phyloP scores from a whole-genome alignment of 2,113 vertebrate genomes.

The Podarcis muralis region DNA sequence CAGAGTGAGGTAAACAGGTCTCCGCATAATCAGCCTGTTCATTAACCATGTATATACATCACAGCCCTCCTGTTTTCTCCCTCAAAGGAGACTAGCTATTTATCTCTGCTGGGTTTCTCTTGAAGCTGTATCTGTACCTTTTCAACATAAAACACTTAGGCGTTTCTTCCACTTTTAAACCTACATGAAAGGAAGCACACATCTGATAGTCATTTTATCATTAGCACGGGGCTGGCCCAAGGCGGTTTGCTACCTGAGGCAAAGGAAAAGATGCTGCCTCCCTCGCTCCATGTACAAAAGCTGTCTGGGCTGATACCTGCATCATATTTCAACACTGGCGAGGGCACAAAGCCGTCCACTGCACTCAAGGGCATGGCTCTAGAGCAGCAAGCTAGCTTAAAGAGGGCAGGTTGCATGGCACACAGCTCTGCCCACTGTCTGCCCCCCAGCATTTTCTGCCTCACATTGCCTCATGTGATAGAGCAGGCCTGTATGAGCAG shows the following conservation, averaged over 20 bases:
- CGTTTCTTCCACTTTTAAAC: slow-evolving; percentile 11
- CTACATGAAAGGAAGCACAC: slow-evolving; percentile 7
- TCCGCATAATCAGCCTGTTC: not conserved
- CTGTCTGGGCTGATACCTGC: no score
- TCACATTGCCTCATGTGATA: no score
- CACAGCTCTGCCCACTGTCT: no score
- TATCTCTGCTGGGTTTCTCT: slow-evolving; percentile 17
- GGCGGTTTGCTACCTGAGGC: no score
- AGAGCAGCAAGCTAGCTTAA: not conserved
- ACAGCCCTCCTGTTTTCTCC: slow-evolving; percentile 5
- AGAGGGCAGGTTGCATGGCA: not conserved
- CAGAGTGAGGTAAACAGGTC: slow-evolving; percentile 1
- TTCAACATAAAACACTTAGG: not conserved
- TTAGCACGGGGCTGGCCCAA: not conserved
- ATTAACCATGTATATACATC: slow-evolving; percentile 14
- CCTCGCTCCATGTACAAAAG: no score
- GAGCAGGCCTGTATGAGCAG: no score
- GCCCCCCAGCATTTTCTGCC: no score
- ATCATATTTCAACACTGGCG: no score
- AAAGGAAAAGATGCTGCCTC: no score
- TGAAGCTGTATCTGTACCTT: slow-evolving; percentile 16
- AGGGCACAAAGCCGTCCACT: no score
- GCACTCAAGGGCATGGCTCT: no score
- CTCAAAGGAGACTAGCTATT: not conserved
- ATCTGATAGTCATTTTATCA: not conserved